Evolutionary conservation across 1,140 invertebrate species (phyloP), one percentile per base, ranked within the genome.

Genomic region (Hyphantria cunea): DNA sequence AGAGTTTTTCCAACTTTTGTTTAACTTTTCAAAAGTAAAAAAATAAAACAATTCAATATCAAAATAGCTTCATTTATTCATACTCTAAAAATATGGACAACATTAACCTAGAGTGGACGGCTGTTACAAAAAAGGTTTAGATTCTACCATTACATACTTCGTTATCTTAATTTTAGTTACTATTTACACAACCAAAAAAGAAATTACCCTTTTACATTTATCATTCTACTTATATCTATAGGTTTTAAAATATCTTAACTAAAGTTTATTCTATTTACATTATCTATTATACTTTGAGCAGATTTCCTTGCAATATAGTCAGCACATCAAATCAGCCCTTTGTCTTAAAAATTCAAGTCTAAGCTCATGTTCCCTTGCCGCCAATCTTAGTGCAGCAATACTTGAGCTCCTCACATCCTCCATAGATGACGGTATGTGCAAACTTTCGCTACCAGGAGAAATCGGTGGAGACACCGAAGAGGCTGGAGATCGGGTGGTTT

Each of bases 311-410:
- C 13, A 44, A 13, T 44, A 44, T 2, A 12, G 68, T 86, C 66
- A 86, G 74, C 86, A 90, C 39, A 90, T 90, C 45, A 90, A 72
- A 72, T 90, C 84, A 25, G 87, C 80, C 64, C 88, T 95, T 78
- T 97, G 96, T 41, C 96, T 91, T 56, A 97, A 78, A 92, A 97
- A 93, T 82, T 97, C 96, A 68, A 97, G 86, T 76, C 96, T 94
- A n/a, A 98, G 91, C 82, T 98, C 97, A 82, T 99, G 97, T 83
- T 99, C 97, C 5, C 97, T 92, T 0, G 98, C 98, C 72, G 98
- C 97, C 2, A 98, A 87, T 55, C 98, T 90, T n/a, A 99, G 92
- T 0, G 97, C 96, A 0, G 97, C 97, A 58, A 99, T 98, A 74
- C 97, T 98, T 12, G 96, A 97, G 68, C 94, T 96, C 53, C 97